Base-by-base conservation (phyloP, 2,113 vertebrate species). In the Galemys pyrenaicus region DNA sequence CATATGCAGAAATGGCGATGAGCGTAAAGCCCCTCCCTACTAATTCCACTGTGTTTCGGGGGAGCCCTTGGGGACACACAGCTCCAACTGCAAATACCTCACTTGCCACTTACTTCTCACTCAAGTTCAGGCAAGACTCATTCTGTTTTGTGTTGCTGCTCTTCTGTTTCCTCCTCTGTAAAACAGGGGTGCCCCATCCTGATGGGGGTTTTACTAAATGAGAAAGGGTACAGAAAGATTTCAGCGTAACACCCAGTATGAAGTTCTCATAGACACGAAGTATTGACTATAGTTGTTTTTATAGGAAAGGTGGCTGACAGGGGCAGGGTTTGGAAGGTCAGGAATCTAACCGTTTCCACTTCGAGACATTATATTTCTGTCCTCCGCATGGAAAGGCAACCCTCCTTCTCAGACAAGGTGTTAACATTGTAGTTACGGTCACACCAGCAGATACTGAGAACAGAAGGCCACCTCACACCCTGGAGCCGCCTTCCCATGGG, bases 361-460 rank as follows among this genome's bases (percentile, higher is more conserved):
- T 73, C 30, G 56, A 26, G 56, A 6, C 6, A 2, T 60, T 26
- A 5, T 7, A 20, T 60, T 60, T 26, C 56, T 60, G 56, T 24
- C 46, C 68, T 30, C 49, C 17, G 13, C 49, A 7, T 51, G 49
- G 49, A 51, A 15, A 51, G 49, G 49, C 15, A 51, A 17, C 46
- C 80, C 68, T 37, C 3, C 46, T 26, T 46, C 68, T 37, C 41
- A 75, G 81, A 22, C 15, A 19, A 9, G 6, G 16, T 60, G n/a
- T n/a, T 19, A 20, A 20, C 2, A 20, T 1, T 35, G n/a, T 39
- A 30, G 4, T 5, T 32, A 35, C 0, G 19, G n/a, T 8, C 17
- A 65, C 28, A 15, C 26, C 4, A 62, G 56, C 74, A 3, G n/a
- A n/a, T n/a, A n/a, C n/a, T n/a, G n/a, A n/a, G n/a, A n/a, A n/a